Evolutionary conservation across 2,888 invertebrate species (phyloP), one percentile per base, ranked within the genome.

Genomic region (Eupithecia centaureata): DNA sequence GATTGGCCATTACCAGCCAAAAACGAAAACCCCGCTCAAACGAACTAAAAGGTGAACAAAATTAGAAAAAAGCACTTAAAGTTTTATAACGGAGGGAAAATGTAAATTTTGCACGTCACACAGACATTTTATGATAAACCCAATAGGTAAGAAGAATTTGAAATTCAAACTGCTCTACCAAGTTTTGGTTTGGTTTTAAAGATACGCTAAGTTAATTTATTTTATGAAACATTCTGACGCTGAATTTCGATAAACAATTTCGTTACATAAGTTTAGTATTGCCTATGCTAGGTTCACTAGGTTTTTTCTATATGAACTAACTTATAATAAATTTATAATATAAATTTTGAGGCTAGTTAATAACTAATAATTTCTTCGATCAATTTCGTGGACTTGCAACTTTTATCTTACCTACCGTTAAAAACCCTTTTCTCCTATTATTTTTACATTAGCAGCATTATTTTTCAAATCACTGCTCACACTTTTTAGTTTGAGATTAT

Each of bases 41-140:
- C 56, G 33, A 61, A 47, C 33, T 47, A 28, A 69, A 61, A 63
- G 61, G 63, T 66, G 66, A 62, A 47, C 28, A 35, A 54, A 66
- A 63, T 63, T 66, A 57, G 35, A 66, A 63, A 63, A 61, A 61
- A 52, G 52, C 66, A 70, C 65, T 66, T 60, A 66, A 63, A 58
- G 61, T 62, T 63, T 63, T 57, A 60, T 35, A 63, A 54, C 57
- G 12, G 35, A 61, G 57, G 63, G 56, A 66, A 69, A 63, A 69
- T 69, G 69, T 61, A 66, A 66, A 66, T 68, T 68, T 57, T 58
- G 61, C 69, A 57, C 64, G 28, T 22, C 25, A 63, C 73, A 71
- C 73, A 74, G 73, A 22, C 61, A 54, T 65, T 65, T 68, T 63
- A 60, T 52, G 62, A 63, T 57, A 57, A 57, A 57, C 57, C 32